These are phyloP conservation scores for Sandelia bainsii DNA, from an alignment of 2,797 vertebrate species.

Conservation along the genomic window DNA sequence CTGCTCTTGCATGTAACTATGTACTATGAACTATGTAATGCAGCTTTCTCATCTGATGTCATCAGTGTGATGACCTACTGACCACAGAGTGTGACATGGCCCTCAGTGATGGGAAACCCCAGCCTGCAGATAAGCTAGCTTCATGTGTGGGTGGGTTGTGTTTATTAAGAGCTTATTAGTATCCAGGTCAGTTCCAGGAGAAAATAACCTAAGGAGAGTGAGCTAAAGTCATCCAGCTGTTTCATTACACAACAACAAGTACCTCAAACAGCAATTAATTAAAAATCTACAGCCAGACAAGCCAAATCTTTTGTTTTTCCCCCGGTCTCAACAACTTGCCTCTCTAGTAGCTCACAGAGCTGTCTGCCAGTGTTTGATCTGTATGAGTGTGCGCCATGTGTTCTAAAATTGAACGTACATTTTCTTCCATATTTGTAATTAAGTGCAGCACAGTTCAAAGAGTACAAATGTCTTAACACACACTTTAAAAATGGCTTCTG, in stretches of 20 bases:
- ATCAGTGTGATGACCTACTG: conserved; percentile 33
- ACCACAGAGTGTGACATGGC: conserved; percentile 34
- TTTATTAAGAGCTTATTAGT: conserved; percentile 69
- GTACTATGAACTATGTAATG: conserved; percentile 15
- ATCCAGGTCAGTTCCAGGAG: conserved; percentile 58
- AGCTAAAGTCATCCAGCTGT: conserved; percentile 73
- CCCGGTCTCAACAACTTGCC: conserved; percentile 43
- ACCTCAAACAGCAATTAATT: conserved; percentile 77
- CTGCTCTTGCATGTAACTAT: neutral
- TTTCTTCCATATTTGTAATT: conserved; percentile 17
- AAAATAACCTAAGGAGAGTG: conserved; percentile 74
- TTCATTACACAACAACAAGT: conserved; percentile 76
- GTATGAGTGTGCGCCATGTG: neutral
- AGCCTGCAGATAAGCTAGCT: conserved; percentile 25
- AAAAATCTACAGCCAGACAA: conserved; percentile 56
- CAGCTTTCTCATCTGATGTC: conserved; percentile 21
- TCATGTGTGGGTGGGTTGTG: neutral
- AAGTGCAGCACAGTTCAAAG: conserved; percentile 3
- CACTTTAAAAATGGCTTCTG: conserved; percentile 67
- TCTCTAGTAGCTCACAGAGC: conserved; percentile 45
- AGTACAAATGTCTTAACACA: conserved; percentile 27
- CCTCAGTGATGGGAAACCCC: conserved; percentile 47
- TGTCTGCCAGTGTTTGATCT: conserved; percentile 33
- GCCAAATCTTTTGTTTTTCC: conserved; percentile 55
- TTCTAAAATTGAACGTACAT: conserved; percentile 8